Evolutionary conservation across 1,140 invertebrate species (phyloP).

Genomic region (Drosophila sturtevanti): DNA sequence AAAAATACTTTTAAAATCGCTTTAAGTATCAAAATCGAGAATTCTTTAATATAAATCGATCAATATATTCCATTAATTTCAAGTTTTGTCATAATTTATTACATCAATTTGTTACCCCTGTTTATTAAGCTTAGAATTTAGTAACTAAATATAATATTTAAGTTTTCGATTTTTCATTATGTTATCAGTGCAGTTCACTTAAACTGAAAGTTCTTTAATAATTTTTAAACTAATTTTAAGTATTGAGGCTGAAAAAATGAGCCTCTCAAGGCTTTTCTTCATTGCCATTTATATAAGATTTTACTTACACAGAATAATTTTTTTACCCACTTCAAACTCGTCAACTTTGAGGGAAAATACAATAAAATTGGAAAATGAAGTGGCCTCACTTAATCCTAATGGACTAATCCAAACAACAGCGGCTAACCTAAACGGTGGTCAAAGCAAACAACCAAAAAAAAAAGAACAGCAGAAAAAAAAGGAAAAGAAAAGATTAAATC

Average conservation of each 20-base stretch:
- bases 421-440: conserved; percentile 17
- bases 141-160: too few species aligned
- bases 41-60: too few species aligned
- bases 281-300: neutral
- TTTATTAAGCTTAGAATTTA: too few species aligned
- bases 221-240: neutral
- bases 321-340: neutral
- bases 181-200: too few species aligned
- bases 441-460: conserved; percentile 48
- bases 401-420: neutral
- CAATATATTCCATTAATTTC: too few species aligned
- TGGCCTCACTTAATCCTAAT: conserved; percentile 31
- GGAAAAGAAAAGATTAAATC: conserved; percentile 48
- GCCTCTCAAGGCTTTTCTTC: neutral
- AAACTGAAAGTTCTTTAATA: neutral
- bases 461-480: conserved; percentile 17
- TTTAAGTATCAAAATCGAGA: too few species aligned
- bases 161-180: too few species aligned
- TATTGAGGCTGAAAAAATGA: neutral
- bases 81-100: too few species aligned
- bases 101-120: too few species aligned
- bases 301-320: neutral
- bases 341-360: neutral
- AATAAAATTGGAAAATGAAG: conserved; percentile 27
- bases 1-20: too few species aligned